Conservation (phyloP, 2,113 vertebrate genomes). For the Hippocampus guttulatus region DNA sequence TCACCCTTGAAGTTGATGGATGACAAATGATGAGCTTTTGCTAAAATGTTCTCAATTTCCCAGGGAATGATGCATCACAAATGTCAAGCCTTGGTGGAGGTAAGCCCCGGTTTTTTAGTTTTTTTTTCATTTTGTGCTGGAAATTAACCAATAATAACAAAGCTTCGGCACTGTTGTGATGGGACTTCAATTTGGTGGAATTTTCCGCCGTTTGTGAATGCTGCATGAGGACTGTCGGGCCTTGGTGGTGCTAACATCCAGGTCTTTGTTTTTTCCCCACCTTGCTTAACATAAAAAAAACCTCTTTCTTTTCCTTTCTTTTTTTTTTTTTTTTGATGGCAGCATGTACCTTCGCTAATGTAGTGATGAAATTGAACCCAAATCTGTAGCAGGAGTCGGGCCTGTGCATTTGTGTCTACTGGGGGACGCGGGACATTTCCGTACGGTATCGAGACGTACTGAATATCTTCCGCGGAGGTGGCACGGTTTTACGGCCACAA, state of each 20-base stretch:
- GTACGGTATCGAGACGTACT: too few species aligned
- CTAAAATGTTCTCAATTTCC: conserved; percentile 3
- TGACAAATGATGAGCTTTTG: neutral
- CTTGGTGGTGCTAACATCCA: neutral
- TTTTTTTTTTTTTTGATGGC: neutral
- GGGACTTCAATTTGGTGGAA: neutral
- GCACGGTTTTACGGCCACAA: too few species aligned
- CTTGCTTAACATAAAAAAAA: neutral
- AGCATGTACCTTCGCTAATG: neutral
- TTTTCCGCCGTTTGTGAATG: neutral
- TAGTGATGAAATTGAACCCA: neutral
- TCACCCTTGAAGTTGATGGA: neutral
- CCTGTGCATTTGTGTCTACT: too few species aligned
- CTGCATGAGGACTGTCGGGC: neutral
- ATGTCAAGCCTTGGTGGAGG: neutral
- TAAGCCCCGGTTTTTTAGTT: neutral
- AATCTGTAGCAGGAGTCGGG: neutral
- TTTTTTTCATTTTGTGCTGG: neutral
- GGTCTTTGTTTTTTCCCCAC: neutral
- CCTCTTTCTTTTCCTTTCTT: neutral
- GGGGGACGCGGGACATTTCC: too few species aligned
- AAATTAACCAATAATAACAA: neutral
- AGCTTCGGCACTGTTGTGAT: neutral
- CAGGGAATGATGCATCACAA: conserved; percentile 4
- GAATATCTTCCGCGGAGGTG: too few species aligned